phyloP scores from a whole-genome alignment of 2,888 invertebrate genomes.

The Agapostemon virescens region DNA sequence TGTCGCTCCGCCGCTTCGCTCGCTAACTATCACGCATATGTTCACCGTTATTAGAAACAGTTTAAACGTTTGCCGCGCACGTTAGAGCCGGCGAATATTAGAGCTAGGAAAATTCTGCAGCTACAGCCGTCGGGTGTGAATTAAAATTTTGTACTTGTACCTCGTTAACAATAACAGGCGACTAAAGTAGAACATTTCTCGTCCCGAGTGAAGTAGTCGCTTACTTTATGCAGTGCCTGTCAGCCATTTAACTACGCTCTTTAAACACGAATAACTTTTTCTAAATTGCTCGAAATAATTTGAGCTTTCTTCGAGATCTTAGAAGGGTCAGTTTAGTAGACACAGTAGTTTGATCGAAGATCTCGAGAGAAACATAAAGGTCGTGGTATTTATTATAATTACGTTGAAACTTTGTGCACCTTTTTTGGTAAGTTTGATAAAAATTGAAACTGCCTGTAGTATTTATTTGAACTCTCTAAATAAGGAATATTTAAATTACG shows the following conservation, averaged over 20 bases:
- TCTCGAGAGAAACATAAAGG: too few relatives aligned
- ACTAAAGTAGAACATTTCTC: neutral
- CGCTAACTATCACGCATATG: slow-evolving; percentile 33
- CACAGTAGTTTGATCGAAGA: too few relatives aligned
- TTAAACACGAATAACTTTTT: too few relatives aligned
- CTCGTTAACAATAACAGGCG: neutral
- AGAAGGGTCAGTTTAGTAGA: too few relatives aligned
- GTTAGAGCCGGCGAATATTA: neutral
- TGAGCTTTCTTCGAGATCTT: too few relatives aligned
- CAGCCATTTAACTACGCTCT: too few relatives aligned
- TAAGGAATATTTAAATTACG: too few relatives aligned
- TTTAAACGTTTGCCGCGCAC: slow-evolving; percentile 33
- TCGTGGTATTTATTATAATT: too few relatives aligned
- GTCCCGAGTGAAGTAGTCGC: neutral
- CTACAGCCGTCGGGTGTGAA: neutral
- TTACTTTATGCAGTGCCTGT: too few relatives aligned
- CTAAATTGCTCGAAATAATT: too few relatives aligned
- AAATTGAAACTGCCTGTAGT: neutral
- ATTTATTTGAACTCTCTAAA: neutral
- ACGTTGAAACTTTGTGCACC: too few relatives aligned
- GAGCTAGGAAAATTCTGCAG: neutral
- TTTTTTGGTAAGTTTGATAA: neutral
- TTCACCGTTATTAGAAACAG: slow-evolving; percentile 54
- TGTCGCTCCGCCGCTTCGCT: slow-evolving; percentile 56
- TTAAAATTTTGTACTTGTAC: slow-evolving; percentile 5